Conservation (phyloP, 1,140 invertebrate species). For the Scaptodrosophila lebanonensis region DNA sequence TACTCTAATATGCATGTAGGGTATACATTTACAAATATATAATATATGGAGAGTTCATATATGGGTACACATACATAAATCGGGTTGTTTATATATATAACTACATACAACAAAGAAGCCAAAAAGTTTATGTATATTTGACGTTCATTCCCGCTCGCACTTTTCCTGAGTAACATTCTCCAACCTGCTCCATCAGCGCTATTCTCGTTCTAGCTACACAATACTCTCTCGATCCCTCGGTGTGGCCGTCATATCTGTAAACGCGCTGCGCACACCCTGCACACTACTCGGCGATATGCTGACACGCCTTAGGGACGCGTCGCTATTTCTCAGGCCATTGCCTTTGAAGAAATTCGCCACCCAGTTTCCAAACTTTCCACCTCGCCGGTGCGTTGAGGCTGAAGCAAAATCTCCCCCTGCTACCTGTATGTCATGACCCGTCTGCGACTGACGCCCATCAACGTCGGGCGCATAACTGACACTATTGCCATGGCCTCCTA, state of each 20-base stretch:
- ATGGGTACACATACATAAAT: slow-evolving; percentile 54
- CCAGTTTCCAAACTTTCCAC: slow-evolving; percentile 48
- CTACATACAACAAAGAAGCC: slow-evolving; percentile 62
- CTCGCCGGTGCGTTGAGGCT: slow-evolving; percentile 3
- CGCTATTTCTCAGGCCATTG: slow-evolving; percentile 33
- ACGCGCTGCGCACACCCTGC: slow-evolving; percentile 52
- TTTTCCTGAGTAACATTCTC: slow-evolving; percentile 61
- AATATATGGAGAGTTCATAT: slow-evolving; percentile 26
- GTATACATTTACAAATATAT: slow-evolving; percentile 28
- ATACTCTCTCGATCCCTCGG: slow-evolving; percentile 75
- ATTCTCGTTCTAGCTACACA: slow-evolving; percentile 49
- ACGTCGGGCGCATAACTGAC: slow-evolving; percentile 70
- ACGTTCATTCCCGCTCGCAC: slow-evolving; percentile 65
- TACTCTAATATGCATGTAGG: slow-evolving; percentile 38
- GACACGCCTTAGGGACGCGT: slow-evolving; percentile 51
- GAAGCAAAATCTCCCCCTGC: neutral
- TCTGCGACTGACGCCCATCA: slow-evolving; percentile 32
- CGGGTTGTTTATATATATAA: slow-evolving; percentile 41
- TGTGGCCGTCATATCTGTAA: slow-evolving; percentile 53
- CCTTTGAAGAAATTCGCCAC: slow-evolving; percentile 52
- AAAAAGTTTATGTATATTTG: slow-evolving; percentile 27
- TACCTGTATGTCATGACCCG: neutral
- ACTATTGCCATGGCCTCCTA: slow-evolving; percentile 71
- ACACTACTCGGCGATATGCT: slow-evolving; percentile 57
- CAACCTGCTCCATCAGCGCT: slow-evolving; percentile 9